phyloP scores from a whole-genome alignment of 2,113 vertebrate genomes.

The Hoplias malabaricus region DNA sequence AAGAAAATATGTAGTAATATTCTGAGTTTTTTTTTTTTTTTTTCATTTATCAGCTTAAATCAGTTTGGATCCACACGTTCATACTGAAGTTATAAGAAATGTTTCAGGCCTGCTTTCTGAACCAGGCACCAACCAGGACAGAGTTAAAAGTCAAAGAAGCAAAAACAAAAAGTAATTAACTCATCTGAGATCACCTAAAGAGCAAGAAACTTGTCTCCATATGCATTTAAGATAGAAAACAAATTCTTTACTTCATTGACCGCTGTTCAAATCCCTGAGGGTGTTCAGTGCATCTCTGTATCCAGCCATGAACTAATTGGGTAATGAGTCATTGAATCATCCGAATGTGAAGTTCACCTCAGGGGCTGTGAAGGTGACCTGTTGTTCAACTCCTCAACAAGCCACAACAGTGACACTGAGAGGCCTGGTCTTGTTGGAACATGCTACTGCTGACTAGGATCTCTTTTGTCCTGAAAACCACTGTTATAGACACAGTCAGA shows the following conservation, averaged over 20 bases:
- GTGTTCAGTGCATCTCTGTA: not conserved
- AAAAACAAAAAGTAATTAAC: too few species aligned
- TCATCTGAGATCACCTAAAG: not conserved
- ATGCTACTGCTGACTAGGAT: not conserved
- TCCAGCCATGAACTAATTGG: constrained; percentile 27
- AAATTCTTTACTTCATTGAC: not conserved
- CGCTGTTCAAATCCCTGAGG: not conserved
- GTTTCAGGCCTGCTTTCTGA: too few species aligned
- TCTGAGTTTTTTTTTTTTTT: too few species aligned
- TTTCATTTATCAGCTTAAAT: too few species aligned
- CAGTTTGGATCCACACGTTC: too few species aligned
- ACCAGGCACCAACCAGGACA: too few species aligned
- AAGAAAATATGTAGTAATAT: too few species aligned
- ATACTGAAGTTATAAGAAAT: too few species aligned
- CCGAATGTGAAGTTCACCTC: constrained; percentile 27
- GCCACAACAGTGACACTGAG: not conserved
- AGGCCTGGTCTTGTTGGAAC: constrained; percentile 24
- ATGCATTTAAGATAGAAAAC: not conserved
- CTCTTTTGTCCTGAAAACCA: constrained; percentile 17
- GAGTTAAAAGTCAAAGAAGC: too few species aligned
- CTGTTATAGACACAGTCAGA: not conserved
- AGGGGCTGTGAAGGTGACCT: constrained; percentile 32
- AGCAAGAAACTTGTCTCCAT: not conserved
- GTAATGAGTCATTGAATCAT: constrained; percentile 16
- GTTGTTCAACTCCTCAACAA: constrained; percentile 32